Evolutionary conservation across 2,888 invertebrate genomes (phyloP).

Genomic region (Phania funesta): DNA sequence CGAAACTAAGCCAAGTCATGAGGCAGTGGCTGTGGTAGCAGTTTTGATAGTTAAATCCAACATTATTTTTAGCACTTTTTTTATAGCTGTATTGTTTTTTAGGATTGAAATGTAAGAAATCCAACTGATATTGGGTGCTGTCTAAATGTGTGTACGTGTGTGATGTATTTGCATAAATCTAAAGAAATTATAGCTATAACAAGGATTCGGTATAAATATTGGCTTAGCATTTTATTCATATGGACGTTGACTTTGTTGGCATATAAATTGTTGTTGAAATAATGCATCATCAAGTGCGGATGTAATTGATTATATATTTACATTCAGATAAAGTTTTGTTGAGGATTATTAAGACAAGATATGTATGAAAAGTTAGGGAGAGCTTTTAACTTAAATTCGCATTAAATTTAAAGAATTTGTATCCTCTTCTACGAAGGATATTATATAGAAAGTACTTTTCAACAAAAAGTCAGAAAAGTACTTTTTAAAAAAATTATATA

Average conservation of each 20-base stretch:
- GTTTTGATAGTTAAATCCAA: constrained; percentile 42
- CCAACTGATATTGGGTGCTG: constrained; percentile 18
- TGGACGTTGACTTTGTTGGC: constrained; percentile 45
- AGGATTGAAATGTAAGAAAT: constrained; percentile 42
- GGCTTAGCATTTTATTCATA: constrained; percentile 50
- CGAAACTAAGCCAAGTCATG: neutral
- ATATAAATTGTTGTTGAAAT: constrained; percentile 55
- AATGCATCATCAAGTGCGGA: constrained; percentile 56
- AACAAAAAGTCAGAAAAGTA: neutral
- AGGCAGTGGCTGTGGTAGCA: constrained; percentile 37
- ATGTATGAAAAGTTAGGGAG: neutral
- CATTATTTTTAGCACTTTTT: constrained; percentile 28
- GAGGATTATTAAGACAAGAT: neutral
- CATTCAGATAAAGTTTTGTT: constrained; percentile 9
- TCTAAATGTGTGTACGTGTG: neutral
- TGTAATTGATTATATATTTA: constrained; percentile 53
- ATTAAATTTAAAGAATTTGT: neutral
- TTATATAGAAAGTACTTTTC: neutral
- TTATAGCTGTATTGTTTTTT: constrained; percentile 59
- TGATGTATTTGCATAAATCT: constrained; percentile 3
- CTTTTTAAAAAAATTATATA: neutral
- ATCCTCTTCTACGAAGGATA: neutral
- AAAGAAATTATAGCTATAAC: constrained; percentile 31
- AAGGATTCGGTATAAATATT: constrained; percentile 41
- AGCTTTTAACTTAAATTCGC: neutral